A percentile compares a stretch with the other conserved stretches of the same genome.
Conservation (phyloP, 1,140 invertebrate genomes). For the Meteorus sp. region DNA sequence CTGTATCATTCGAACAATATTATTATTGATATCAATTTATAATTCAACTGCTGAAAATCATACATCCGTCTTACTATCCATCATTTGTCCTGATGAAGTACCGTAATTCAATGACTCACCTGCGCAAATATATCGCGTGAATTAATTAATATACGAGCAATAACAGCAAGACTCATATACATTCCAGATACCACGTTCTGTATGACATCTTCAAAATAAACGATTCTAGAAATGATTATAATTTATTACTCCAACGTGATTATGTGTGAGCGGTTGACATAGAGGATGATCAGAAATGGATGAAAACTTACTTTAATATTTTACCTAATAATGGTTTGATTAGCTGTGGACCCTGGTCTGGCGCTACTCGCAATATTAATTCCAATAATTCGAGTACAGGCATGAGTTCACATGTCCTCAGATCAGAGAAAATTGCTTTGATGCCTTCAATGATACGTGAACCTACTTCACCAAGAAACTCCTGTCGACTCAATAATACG, state of each 20-base stretch:
- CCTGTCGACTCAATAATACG: conserved; percentile 76
- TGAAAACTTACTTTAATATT: conserved; percentile 61
- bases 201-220: conserved; percentile 60
- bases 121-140: conserved; percentile 72
- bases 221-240: conserved; percentile 65
- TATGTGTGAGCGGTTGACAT: conserved; percentile 13
- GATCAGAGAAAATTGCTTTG: conserved; percentile 73
- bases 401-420: conserved; percentile 77
- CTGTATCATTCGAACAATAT: conserved; percentile 45
- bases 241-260: conserved; percentile 29
- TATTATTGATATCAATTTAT: not conserved
- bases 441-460: conserved; percentile 68
- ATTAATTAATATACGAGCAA: conserved; percentile 76
- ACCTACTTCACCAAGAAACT: conserved; percentile 76
- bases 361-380: conserved; percentile 68
- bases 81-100: not conserved
- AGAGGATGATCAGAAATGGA: no score
- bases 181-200: conserved; percentile 73
- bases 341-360: conserved; percentile 66
- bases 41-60: not conserved
- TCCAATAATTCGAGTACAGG: conserved; percentile 75
- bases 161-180: conserved; percentile 74
- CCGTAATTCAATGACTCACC: conserved; percentile 46
- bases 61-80: not conserved
- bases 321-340: conserved; percentile 68